Conservation (phyloP, 2,888 invertebrate genomes). For the Steinernema carpocapsae region DNA sequence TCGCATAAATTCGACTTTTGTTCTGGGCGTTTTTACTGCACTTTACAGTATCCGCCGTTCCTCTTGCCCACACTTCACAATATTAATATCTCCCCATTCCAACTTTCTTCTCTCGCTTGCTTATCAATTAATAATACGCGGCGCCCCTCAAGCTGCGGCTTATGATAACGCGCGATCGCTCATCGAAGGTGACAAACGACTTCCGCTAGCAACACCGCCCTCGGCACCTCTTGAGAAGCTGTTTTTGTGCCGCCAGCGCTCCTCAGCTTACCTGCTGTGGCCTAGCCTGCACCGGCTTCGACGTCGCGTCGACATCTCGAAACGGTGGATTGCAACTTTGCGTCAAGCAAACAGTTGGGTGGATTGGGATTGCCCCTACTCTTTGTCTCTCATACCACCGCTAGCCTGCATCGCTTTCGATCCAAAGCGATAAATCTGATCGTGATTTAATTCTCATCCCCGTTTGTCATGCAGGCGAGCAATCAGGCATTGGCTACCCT, state of each 20-base stretch:
- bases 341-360: constrained; percentile 11
- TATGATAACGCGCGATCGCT: constrained; percentile 2
- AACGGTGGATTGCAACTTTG: constrained; percentile 17
- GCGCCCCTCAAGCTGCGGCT: neutral
- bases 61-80: too few relatives aligned
- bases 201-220: constrained; percentile 12
- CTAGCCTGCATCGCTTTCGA: neutral
- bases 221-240: neutral
- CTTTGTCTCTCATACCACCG: neutral
- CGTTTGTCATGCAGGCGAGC: too few relatives aligned
- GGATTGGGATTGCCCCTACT: neutral
- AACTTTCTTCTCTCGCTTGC: neutral
- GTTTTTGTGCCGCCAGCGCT: neutral
- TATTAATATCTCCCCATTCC: neutral
- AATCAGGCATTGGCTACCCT: too few relatives aligned
- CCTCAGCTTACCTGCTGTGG: too few relatives aligned
- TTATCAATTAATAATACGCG: neutral
- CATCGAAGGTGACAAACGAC: constrained; percentile 18
- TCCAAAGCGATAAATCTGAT: neutral
- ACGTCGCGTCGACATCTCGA: neutral
- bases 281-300: neutral
- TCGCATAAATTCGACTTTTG: neutral
- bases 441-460: too few relatives aligned
- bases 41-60: neutral
- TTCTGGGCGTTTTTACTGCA: neutral